Evolutionary conservation across 53 echinoderm and acorn worm species (phyloP).

Genomic region (Arbacia lixula): DNA sequence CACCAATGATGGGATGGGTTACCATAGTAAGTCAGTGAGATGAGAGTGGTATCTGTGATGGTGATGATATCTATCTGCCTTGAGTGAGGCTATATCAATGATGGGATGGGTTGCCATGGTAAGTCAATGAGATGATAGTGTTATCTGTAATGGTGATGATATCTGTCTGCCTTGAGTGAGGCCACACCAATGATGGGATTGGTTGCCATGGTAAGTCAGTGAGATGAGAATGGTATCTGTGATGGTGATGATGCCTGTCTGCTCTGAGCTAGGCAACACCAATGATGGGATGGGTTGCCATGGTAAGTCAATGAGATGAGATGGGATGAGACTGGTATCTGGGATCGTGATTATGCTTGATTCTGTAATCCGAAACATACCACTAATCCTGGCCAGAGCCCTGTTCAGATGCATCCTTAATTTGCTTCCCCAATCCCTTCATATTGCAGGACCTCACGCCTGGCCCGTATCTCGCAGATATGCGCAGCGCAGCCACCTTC

Average conservation of each 20-base stretch:
- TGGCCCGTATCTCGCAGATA: conserved; percentile 74
- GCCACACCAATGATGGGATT: conserved; percentile 80
- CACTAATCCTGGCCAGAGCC: too few species aligned
- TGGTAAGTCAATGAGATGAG: conserved; percentile 56
- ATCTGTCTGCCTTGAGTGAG: conserved; percentile 73
- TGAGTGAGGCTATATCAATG: conserved; percentile 76
- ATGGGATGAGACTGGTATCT: too few species aligned
- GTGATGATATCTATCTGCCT: conserved; percentile 68
- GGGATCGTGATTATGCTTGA: too few species aligned
- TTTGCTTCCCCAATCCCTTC: too few species aligned
- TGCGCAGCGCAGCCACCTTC: conserved; percentile 73
- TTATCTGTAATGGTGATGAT: conserved; percentile 56
- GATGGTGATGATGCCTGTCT: conserved; percentile 63
- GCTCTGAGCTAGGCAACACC: conserved; percentile 77
- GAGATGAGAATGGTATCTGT: neutral
- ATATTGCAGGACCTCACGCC: conserved; percentile 76
- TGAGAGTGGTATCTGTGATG: conserved; percentile 13
- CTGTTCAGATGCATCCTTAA: too few species aligned
- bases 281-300: conserved; percentile 86
- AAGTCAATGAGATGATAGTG: conserved; percentile 34
- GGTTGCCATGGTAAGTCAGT: conserved; percentile 83
- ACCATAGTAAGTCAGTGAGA: conserved; percentile 72
- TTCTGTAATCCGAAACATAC: too few species aligned
- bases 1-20: conserved; percentile 87
- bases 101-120: conserved; percentile 93